These are phyloP conservation scores for Dioctria rufipes DNA, from an alignment of 2,888 invertebrate species.

Conservation along the genomic window DNA sequence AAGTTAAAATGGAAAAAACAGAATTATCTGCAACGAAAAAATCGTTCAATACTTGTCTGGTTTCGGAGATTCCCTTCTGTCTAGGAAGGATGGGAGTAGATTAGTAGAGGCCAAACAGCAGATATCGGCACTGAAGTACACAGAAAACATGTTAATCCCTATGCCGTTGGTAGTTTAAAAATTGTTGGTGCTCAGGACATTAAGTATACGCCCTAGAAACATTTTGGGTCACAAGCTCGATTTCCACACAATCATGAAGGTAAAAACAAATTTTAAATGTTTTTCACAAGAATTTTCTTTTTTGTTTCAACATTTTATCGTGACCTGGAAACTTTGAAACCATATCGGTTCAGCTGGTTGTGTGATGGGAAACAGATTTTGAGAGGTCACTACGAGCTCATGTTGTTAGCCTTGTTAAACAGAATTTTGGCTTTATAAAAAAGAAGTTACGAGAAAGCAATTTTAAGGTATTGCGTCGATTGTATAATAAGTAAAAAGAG, in stretches of 20 bases:
- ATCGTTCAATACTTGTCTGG: not conserved
- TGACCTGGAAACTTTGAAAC: constrained; percentile 5
- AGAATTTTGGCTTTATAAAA: too few relatives aligned
- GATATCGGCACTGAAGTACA: not conserved
- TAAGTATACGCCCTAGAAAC: not conserved
- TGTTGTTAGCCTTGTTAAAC: too few relatives aligned
- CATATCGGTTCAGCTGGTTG: constrained; percentile 31
- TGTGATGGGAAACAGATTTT: not conserved
- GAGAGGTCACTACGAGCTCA: too few relatives aligned
- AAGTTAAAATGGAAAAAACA: not conserved
- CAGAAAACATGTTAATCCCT: not conserved
- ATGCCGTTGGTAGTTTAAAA: not conserved
- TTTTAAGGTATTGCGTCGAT: too few relatives aligned
- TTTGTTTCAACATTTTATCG: not conserved
- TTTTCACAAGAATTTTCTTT: not conserved
- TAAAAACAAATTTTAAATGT: too few relatives aligned
- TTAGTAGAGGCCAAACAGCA: too few relatives aligned
- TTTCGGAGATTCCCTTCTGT: not conserved
- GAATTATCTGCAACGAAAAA: not conserved
- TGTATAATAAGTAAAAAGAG: too few relatives aligned
- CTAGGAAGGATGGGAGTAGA: not conserved
- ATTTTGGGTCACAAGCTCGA: not conserved
- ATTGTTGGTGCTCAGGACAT: not conserved
- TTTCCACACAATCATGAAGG: not conserved
- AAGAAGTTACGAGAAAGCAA: too few relatives aligned